phyloP scores from a whole-genome alignment of 1,140 invertebrate genomes.

The Bombus impatiens region DNA sequence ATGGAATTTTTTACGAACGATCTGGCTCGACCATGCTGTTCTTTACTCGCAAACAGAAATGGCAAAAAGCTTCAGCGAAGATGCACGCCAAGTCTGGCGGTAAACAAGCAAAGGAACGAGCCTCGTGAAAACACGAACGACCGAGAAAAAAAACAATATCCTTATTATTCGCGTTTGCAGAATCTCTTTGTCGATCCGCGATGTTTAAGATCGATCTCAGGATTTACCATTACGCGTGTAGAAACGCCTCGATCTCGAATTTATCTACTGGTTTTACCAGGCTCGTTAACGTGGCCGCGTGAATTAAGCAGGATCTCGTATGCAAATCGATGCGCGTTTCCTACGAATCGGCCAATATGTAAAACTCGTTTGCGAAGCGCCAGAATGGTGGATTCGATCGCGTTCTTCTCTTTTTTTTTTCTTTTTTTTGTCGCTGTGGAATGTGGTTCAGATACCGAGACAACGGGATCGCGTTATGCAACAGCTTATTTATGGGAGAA shows the following conservation, averaged over 20 bases:
- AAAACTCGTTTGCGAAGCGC: conserved; percentile 7
- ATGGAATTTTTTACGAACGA: too few species aligned
- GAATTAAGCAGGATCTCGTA: conserved; percentile 31
- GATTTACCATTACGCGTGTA: neutral
- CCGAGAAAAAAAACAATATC: too few species aligned
- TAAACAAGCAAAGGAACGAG: too few species aligned
- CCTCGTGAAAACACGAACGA: too few species aligned
- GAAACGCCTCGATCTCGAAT: neutral
- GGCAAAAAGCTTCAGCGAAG: too few species aligned
- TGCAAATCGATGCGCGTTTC: conserved; percentile 13
- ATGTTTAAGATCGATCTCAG: neutral
- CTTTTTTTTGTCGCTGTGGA: neutral
- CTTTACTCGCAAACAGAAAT: too few species aligned
- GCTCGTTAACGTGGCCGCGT: conserved; percentile 8
- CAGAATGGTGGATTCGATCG: neutral
- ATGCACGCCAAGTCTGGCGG: too few species aligned
- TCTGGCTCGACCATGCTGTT: too few species aligned
- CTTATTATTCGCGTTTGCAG: too few species aligned
- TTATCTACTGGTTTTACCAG: conserved; percentile 20
- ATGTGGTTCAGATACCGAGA: neutral
- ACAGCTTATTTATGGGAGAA: neutral
- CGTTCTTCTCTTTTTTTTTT: too few species aligned
- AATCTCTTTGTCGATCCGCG: too few species aligned
- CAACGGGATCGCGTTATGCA: conserved; percentile 3
- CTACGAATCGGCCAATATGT: conserved; percentile 2